Evolutionary conservation across 2,113 vertebrate species (phyloP).

Genomic region (Hirundichthys speculiger): DNA sequence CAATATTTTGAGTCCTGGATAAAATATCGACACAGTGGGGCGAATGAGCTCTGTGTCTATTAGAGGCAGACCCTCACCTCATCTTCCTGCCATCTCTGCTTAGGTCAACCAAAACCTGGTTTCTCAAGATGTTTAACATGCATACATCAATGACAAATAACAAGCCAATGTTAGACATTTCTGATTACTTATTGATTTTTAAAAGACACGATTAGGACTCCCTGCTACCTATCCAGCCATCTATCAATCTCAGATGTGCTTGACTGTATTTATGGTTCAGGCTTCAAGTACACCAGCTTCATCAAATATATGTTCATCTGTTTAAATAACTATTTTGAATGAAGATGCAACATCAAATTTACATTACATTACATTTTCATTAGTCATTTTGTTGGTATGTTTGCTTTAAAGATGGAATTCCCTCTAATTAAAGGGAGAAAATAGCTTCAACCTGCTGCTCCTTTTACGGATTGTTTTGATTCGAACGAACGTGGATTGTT

Average conservation of each 20-base stretch:
- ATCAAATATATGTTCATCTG: background rate
- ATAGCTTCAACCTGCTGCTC: background rate
- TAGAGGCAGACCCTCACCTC: constrained; percentile 16
- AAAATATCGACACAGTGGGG: constrained; percentile 52
- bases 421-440: background rate
- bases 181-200: background rate
- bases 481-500: too few species aligned
- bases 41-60: constrained; percentile 4
- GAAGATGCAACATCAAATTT: background rate
- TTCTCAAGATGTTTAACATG: constrained; percentile 34
- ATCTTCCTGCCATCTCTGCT: constrained; percentile 5
- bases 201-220: background rate
- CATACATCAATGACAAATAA: background rate
- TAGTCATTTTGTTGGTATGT: background rate
- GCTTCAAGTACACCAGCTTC: background rate
- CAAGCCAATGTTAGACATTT: background rate
- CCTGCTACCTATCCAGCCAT: background rate
- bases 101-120: constrained; percentile 14
- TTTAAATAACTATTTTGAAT: background rate
- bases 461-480: too few species aligned
- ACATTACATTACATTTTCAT: background rate
- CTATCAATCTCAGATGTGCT: background rate
- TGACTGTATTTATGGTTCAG: background rate
- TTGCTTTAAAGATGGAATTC: too few species aligned
- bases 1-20: constrained; percentile 71